A percentile compares a stretch with the other conserved stretches of the same genome.
These are phyloP conservation scores for Pyrrhia umbra DNA, from an alignment of 2,888 invertebrate genomes.

Conservation along the genomic window DNA sequence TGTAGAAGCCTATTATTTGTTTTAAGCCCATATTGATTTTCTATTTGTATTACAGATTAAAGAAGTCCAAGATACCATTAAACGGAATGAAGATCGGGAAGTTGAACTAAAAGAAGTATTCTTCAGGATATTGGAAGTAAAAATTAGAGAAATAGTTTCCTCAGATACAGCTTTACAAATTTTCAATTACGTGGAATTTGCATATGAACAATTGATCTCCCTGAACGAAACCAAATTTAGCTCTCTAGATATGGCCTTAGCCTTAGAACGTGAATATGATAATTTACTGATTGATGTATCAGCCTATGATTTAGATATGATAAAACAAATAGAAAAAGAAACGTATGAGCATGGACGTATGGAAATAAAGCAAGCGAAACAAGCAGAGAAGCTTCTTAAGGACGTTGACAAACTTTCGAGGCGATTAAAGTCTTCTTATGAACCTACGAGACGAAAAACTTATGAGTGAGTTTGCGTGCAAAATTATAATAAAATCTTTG, in stretches of 20 bases:
- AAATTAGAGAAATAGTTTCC: slow-evolving; percentile 89
- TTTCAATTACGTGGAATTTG: slow-evolving; percentile 91
- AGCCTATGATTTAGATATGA: slow-evolving; percentile 77
- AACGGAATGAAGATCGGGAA: slow-evolving; percentile 76
- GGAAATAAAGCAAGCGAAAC: slow-evolving; percentile 78
- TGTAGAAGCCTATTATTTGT: too few relatives aligned
- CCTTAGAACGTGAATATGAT: slow-evolving; percentile 89
- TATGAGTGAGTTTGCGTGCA: slow-evolving; percentile 1
- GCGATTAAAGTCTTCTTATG: slow-evolving; percentile 81
- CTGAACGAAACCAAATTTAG: slow-evolving; percentile 91
- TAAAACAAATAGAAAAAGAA: slow-evolving; percentile 82
- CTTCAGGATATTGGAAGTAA: slow-evolving; percentile 78
- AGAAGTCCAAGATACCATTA: slow-evolving; percentile 76
- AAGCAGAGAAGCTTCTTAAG: slow-evolving; percentile 80
- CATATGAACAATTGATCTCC: slow-evolving; percentile 91
- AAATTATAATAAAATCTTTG: too few relatives aligned
- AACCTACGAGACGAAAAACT: slow-evolving; percentile 72
- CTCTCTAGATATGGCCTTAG: slow-evolving; percentile 90
- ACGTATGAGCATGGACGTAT: slow-evolving; percentile 77
- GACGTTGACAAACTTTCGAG: slow-evolving; percentile 79
- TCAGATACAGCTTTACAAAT: slow-evolving; percentile 91
- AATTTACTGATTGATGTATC: slow-evolving; percentile 82
- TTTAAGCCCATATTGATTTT: not conserved
- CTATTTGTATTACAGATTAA: slow-evolving; percentile 75
- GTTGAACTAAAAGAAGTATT: slow-evolving; percentile 80